Evolutionary conservation across 2,888 invertebrate genomes (phyloP), one percentile per base, ranked within the genome.

Genomic region (Timandra comae): DNA sequence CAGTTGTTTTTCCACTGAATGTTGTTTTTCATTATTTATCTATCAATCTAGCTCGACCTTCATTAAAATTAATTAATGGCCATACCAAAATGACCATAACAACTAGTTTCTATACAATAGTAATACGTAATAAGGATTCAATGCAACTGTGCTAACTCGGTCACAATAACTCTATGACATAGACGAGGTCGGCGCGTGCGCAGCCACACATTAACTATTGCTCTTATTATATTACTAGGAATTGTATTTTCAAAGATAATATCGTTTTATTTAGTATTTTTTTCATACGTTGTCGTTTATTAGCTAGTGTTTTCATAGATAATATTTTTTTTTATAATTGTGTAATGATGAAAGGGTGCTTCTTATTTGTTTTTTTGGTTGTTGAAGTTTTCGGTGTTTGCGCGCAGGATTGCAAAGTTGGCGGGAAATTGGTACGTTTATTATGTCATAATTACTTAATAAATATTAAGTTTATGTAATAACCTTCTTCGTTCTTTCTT

Each of bases 321-420:
- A n/a, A n/a, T n/a, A n/a, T n/a, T n/a, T n/a, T n/a, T n/a, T n/a
- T n/a, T n/a, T n/a, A 22, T 4, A 4, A 22, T 4, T 22, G 22
- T 4, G 9, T 8, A 9, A 9, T 22, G 8, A 30, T 37, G 12
- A 32, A 10, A 35, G 38, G 41, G 27, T 20, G 24, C 19, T 23
- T 29, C 5, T 27, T 37, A 25, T 35, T 59, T 9, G 26, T 69
- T 8, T 38, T 51, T n/a, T 29, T 44, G 38, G 55, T 38, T 41
- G 28, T 61, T 25, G 3, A 63, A 25, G 11, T 50, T 3, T 35
- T 16, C 3, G 3, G 38, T 41, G 53, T 43, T 13, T 11, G 36
- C 24, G 65, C 72, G 31, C 82, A 82, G 46, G 77, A 80, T 47
- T 82, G 82, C 42, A 76, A 65, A 46, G 69, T 72, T 60, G 59